phyloP scores from a whole-genome alignment of 2,797 vertebrate species.

The Gymnoscopelus microlampas region DNA sequence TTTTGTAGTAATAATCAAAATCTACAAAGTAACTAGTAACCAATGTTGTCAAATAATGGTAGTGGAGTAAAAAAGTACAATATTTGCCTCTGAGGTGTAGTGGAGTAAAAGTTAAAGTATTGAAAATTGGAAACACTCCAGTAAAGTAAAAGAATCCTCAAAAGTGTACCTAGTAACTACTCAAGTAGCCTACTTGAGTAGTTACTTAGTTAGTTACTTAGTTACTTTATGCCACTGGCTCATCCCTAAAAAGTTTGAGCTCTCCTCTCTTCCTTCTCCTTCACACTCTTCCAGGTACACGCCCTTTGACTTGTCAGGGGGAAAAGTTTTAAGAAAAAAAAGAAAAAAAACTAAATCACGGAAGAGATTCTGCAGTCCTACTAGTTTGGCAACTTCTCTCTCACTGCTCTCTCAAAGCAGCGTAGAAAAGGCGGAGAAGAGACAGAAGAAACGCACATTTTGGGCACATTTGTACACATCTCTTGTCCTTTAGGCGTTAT shows the following conservation, averaged over 20 bases:
- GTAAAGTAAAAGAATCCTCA: too few relatives aligned
- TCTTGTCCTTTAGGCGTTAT: constrained; percentile 51
- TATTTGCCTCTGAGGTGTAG: too few relatives aligned
- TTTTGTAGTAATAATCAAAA: too few relatives aligned
- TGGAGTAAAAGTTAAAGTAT: too few relatives aligned
- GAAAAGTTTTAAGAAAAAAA: constrained; percentile 72
- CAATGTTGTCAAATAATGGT: too few relatives aligned
- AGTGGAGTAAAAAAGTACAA: too few relatives aligned
- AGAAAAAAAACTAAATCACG: constrained; percentile 79
- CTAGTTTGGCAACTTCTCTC: constrained; percentile 78
- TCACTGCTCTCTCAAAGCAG: constrained; percentile 61
- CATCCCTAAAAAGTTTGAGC: constrained; percentile 21
- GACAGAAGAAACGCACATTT: constrained; percentile 54
- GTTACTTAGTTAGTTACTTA: too few relatives aligned
- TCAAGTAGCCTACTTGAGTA: too few relatives aligned
- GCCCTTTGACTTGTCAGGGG: constrained; percentile 84
- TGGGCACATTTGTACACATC: constrained; percentile 66
- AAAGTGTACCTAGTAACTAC: too few relatives aligned
- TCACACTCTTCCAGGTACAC: constrained; percentile 79
- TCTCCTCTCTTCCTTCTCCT: constrained; percentile 58
- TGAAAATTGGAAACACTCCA: too few relatives aligned
- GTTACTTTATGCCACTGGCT: too few relatives aligned
- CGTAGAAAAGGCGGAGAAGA: constrained; percentile 67
- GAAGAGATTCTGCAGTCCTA: constrained; percentile 81
- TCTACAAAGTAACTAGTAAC: too few relatives aligned